Percentiles rank a stretch among this genome's conserved stretches.
These are phyloP conservation scores for Epinephelus awoara DNA, from an alignment of 2,797 vertebrate species.

Conservation along the genomic window DNA sequence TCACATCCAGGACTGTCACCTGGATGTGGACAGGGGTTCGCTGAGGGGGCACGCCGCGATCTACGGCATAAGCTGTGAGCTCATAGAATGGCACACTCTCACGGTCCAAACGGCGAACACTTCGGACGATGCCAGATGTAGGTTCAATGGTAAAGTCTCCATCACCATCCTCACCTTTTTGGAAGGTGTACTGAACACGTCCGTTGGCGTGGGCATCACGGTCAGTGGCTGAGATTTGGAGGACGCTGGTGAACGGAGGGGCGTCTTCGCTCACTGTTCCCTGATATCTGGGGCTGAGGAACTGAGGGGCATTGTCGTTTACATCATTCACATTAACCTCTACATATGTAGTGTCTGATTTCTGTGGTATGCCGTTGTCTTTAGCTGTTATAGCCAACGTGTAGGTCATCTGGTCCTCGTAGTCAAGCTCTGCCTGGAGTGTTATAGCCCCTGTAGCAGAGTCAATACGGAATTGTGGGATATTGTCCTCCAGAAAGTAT, in stretches of 20 bases:
- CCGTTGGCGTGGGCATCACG: conserved; percentile 96
- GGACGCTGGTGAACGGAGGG: conserved; percentile 96
- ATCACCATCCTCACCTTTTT: conserved; percentile 97
- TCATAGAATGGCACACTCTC: conserved; percentile 95
- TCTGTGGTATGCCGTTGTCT: conserved; percentile 98
- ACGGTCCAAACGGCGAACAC: conserved; percentile 93
- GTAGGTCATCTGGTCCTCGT: conserved; percentile 98
- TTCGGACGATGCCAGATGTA: conserved; percentile 96
- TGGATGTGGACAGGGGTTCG: conserved; percentile 95
- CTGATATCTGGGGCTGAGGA: conserved; percentile 95
- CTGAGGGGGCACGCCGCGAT: conserved; percentile 95
- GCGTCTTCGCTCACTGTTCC: conserved; percentile 96
- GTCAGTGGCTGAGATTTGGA: conserved; percentile 98
- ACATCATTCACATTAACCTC: conserved; percentile 98
- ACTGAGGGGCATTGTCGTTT: conserved; percentile 97
- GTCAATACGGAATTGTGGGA: conserved; percentile 97
- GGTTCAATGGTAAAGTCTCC: conserved; percentile 99
- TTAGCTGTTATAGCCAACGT: conserved; percentile 96
- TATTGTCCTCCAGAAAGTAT: conserved; percentile 95
- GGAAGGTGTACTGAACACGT: conserved; percentile 97
- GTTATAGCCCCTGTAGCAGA: conserved; percentile 94
- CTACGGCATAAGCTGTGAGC: conserved; percentile 94
- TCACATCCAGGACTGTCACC: conserved; percentile 95
- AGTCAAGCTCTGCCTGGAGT: conserved; percentile 94
- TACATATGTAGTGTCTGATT: conserved; percentile 97